Percentiles rank a stretch among this genome's conserved stretches.
These are phyloP conservation scores for Ceratoteleas bidentatus DNA, from an alignment of 1,140 invertebrate species.

Conservation along the genomic window DNA sequence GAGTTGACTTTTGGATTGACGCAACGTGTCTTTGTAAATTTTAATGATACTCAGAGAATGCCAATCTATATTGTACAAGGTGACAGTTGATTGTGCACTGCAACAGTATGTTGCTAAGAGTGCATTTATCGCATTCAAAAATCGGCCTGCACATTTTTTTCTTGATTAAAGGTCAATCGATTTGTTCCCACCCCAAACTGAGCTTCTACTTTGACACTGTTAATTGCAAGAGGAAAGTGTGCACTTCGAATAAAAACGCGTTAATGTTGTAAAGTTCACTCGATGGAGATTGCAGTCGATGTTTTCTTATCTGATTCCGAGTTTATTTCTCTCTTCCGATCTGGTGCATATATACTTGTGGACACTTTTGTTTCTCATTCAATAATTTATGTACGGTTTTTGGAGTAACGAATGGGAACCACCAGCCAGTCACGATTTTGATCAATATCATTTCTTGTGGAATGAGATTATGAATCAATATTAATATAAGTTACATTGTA, in stretches of 20 bases:
- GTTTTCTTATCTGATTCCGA: too few relatives aligned
- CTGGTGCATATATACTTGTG: neutral
- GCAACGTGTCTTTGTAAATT: too few relatives aligned
- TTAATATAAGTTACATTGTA: neutral
- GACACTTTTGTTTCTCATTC: neutral
- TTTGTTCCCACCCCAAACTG: conserved; percentile 9
- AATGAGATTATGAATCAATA: neutral
- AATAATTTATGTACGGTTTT: neutral
- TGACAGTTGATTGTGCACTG: too few relatives aligned
- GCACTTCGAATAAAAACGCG: neutral
- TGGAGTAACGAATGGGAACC: neutral
- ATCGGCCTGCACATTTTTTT: conserved; percentile 18
- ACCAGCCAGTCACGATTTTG: conserved; percentile 15
- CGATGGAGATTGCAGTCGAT: too few relatives aligned
- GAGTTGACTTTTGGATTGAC: too few relatives aligned
- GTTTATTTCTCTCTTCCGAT: neutral
- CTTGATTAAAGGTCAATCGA: conserved; percentile 34
- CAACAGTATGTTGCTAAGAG: neutral
- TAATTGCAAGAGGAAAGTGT: too few relatives aligned
- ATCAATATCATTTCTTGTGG: neutral
- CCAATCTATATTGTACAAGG: too few relatives aligned
- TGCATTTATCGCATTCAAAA: conserved; percentile 30
- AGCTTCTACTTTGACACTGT: conserved; percentile 2
- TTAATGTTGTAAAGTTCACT: neutral
- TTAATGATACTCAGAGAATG: too few relatives aligned